Base-by-base conservation (phyloP, 2,888 invertebrate species). In the Monochamus alternatus region DNA sequence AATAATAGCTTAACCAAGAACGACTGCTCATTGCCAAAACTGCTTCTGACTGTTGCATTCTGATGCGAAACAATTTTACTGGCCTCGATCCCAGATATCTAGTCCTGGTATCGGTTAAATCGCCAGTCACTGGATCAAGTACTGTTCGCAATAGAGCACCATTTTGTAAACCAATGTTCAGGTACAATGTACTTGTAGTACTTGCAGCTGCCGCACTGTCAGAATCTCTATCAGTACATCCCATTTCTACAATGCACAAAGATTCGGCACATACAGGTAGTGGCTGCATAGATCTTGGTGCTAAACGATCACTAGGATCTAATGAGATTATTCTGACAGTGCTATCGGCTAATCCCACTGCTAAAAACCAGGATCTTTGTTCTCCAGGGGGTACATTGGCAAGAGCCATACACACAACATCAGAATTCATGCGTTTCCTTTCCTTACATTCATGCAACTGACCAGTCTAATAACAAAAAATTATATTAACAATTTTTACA, bases 401-500 rank as follows among this genome's bases (percentile, higher is more conserved):
- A 76, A 99, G 90, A 0, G 98, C 98, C 99, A 99, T 99, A 87
- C 99, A 99, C 81, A 99, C 95, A 0, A 99, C 98, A 89, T 99
- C 99, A 0, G 96, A 95, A 5, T 97, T 96, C 94, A 99, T 95
- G 87, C 98, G 97, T 86, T 98, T 98, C 9, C 98, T 92, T 87
- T 99, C 98, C 8, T 98, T 98, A 88, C 98, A 99, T 88, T 99
- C 99, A 89, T 99, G 98, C 67, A 99, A 90, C 89, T 98, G 98
- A 0, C 99, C 99, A 81, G 97, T 97, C 98, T 98, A 88, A 38
- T 62, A 91, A 91, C 82, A 60, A 63, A 67, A 59, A 52, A 73
- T 8, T n/a, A 51, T 38, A 51, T 51, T 65, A 38, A 38, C 7
- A 38, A 38, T 38, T 38, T 38, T 38, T 5, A 7, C 7, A 38